Conservation (phyloP, 2,797 vertebrate genomes). For the Hylomyscus alleni region DNA sequence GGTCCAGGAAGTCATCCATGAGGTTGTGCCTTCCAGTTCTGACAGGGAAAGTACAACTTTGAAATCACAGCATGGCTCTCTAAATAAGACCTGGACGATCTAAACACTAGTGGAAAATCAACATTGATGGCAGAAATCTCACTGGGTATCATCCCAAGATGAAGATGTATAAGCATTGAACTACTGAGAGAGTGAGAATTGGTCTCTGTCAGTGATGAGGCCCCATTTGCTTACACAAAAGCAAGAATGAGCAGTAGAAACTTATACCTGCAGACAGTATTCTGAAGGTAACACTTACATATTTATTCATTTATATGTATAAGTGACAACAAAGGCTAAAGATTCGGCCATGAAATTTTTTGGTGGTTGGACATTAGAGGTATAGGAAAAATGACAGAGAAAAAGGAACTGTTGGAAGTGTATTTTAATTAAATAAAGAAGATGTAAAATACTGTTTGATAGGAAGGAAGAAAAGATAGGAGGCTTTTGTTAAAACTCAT, state of each 20-base stretch:
- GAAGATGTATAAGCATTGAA: not conserved
- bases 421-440: not conserved
- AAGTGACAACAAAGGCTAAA: not conserved
- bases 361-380: not conserved
- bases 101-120: not conserved
- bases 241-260: not conserved
- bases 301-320: not conserved
- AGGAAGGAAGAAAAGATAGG: not conserved
- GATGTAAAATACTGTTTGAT: not conserved
- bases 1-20: not conserved
- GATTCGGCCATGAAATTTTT: not conserved
- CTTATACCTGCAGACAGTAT: not conserved
- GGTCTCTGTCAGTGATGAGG: not conserved
- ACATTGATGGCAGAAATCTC: not conserved
- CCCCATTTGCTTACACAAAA: not conserved
- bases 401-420: not conserved
- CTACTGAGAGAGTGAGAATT: not conserved
- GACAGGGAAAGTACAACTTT: not conserved
- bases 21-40: not conserved
- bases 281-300: not conserved
- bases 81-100: not conserved
- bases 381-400: not conserved
- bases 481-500: not conserved
- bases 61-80: not conserved
- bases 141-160: not conserved